These are phyloP conservation scores for Sminthurides aquaticus DNA, from an alignment of 2,888 invertebrate species.

Conservation along the genomic window DNA sequence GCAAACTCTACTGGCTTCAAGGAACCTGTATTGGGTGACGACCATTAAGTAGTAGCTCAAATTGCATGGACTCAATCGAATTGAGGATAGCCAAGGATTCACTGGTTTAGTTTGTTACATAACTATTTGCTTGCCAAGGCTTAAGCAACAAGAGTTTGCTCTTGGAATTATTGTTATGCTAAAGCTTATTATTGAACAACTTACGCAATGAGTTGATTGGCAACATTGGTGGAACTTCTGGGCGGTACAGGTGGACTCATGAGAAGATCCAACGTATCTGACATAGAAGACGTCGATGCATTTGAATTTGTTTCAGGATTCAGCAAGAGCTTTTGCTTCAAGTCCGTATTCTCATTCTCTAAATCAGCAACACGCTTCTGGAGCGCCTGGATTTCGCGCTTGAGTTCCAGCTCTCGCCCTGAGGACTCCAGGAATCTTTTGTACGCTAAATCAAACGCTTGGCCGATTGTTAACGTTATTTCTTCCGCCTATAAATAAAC, in stretches of 20 bases:
- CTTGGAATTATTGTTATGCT: too few species aligned
- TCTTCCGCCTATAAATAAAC: conserved; percentile 66
- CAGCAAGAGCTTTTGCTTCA: conserved; percentile 59
- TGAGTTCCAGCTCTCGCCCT: conserved; percentile 77
- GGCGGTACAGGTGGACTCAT: conserved; percentile 42
- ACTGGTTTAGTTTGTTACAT: too few species aligned
- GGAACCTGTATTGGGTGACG: too few species aligned
- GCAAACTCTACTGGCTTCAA: too few species aligned
- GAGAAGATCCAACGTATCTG: conserved; percentile 30
- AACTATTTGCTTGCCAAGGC: too few species aligned
- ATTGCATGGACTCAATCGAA: too few species aligned
- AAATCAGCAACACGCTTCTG: conserved; percentile 80
- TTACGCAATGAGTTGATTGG: conserved; percentile 43
- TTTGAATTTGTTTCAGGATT: conserved; percentile 20
- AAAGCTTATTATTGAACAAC: too few species aligned
- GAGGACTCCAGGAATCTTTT: conserved; percentile 84
- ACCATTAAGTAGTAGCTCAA: too few species aligned
- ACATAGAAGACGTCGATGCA: conserved; percentile 20
- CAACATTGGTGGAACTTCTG: conserved; percentile 35
- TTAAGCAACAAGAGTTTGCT: too few species aligned
- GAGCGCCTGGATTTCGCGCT: conserved; percentile 65
- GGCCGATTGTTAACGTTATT: conserved; percentile 94
- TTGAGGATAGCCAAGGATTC: too few species aligned
- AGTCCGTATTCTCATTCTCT: conserved; percentile 74
- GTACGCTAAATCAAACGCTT: conserved; percentile 96